These are phyloP conservation scores for Enteromius paludinosus DNA, from an alignment of 2,797 vertebrate genomes.

Conservation along the genomic window DNA sequence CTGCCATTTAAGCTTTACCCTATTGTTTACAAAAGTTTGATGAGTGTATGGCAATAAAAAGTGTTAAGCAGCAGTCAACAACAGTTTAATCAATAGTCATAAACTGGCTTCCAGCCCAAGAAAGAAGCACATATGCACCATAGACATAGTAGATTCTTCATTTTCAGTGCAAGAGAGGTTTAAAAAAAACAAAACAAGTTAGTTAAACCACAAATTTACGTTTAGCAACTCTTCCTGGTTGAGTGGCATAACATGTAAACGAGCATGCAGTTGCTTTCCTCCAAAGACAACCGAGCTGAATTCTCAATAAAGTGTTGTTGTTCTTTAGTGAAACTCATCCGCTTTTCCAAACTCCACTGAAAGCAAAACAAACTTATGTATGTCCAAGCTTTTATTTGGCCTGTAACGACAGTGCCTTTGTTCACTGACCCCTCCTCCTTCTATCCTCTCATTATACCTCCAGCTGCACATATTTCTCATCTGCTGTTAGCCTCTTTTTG, in stretches of 20 bases:
- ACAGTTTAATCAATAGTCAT: neutral
- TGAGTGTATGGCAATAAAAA: neutral
- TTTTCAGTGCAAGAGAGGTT: neutral
- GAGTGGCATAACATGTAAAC: neutral
- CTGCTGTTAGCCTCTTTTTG: conserved; percentile 62
- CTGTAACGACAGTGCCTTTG: conserved; percentile 59
- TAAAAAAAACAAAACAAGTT: neutral
- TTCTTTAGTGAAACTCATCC: conserved; percentile 2
- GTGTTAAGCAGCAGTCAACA: neutral
- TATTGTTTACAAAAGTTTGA: neutral
- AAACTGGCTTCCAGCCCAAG: conserved; percentile 1
- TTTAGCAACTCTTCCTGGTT: conserved; percentile 9
- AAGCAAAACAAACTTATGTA: conserved; percentile 46
- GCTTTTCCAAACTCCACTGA: conserved; percentile 34
- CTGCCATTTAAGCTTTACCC: neutral
- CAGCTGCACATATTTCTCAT: conserved; percentile 72
- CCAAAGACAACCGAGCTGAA: neutral
- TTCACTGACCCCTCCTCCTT: conserved; percentile 47
- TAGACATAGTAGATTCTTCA: neutral
- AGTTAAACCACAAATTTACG: conserved; percentile 5
- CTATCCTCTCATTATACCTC: conserved; percentile 63
- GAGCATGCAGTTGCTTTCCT: neutral
- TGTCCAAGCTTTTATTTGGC: conserved; percentile 40
- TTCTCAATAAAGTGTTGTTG: neutral
- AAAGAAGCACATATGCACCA: neutral